These are phyloP conservation scores for Platyscapa corneri DNA, from an alignment of 1,140 invertebrate genomes.

Conservation along the genomic window DNA sequence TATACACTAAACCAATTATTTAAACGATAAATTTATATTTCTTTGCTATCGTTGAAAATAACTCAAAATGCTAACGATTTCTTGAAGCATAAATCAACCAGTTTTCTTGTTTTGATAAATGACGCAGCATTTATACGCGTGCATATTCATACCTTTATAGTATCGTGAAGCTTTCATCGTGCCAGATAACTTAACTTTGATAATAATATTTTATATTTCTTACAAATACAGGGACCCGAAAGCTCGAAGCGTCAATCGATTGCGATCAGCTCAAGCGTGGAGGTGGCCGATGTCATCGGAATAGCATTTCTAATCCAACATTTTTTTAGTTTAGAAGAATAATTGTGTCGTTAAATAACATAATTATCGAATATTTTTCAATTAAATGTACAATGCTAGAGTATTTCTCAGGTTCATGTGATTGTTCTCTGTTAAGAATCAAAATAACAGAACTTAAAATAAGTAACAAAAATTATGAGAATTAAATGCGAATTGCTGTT, in stretches of 20 bases:
- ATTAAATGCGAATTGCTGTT: neutral
- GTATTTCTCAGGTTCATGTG: neutral
- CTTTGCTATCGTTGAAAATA: neutral
- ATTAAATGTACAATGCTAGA: neutral
- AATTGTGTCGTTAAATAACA: neutral
- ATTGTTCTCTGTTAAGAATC: neutral
- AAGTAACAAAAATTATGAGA: neutral
- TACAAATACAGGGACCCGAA: neutral
- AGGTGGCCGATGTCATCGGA: neutral
- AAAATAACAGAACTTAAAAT: neutral
- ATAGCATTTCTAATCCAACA: neutral
- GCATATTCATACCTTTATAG: neutral
- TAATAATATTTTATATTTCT: constrained; percentile 17
- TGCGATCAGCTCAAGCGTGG: neutral
- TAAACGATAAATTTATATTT: neutral
- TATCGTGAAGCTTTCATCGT: neutral
- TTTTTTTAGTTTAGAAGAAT: neutral
- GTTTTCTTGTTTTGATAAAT: constrained; percentile 17
- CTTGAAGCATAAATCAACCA: neutral
- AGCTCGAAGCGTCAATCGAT: neutral
- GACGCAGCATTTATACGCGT: neutral
- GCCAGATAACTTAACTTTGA: neutral
- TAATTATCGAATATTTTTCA: neutral
- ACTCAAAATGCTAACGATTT: neutral
- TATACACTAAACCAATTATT: neutral